Evolutionary conservation across 1,140 invertebrate species (phyloP), one percentile per base, ranked within the genome.

Genomic region (Drosophila suzukii): DNA sequence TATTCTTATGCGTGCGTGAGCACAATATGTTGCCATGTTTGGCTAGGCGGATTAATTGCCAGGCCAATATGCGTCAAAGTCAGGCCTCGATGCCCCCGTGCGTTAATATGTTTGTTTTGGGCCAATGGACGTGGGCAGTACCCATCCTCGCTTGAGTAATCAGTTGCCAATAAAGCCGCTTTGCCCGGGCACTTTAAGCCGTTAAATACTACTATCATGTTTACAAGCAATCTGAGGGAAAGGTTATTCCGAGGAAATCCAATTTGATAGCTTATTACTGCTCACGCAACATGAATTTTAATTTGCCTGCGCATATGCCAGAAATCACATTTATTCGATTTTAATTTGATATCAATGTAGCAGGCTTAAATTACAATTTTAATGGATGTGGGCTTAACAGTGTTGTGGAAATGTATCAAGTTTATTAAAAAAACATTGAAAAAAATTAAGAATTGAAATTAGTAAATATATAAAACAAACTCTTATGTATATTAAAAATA

Each of bases 61-160:
- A 59, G 75, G 83, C 81, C 81, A 84, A 85, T 77, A 85, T 84
- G 73, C 81, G 81, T 75, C 71, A 60, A 72, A 75, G 62, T 75
- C 66, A 82, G 46, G 58, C 73, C 27, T 61, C 67, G 54, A 34
- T 77, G 57, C 15, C 27, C 15, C 36, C 39, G 66, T 77, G 47
- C 51, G 60, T 77, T 77, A 77, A 80, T 84, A 81, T 76, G 73
- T 68, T 77, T 77, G 75, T 38, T 54, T 27, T 12, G 11, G 38
- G 27, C 10, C 11, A 13, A 13, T 12, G 11, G 38, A 17, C 10
- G 6, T 11, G 24, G 27, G 13, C 11, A 32, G 7, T 4, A 11
- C 4, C 5, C 32, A 24, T 10, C 3, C 13, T 6, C 2, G 4
- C 24, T 44, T 56, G 50, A 54, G 71, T 78, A 78, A 81, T 68